phyloP scores from a whole-genome alignment of 2,113 vertebrate genomes.

The Leptosomus discolor region DNA sequence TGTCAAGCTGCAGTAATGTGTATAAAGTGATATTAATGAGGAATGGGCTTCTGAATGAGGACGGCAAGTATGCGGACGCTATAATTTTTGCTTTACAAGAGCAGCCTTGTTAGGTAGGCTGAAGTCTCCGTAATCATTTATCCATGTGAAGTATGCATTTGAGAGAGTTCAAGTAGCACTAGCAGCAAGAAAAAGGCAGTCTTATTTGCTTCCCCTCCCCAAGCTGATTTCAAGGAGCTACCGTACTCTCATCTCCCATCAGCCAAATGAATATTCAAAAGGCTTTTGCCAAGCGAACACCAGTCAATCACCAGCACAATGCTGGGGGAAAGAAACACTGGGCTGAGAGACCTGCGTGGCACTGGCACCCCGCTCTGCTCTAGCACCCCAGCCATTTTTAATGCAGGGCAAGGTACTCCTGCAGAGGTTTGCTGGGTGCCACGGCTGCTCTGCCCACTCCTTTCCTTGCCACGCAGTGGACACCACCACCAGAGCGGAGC shows the following conservation, averaged over 20 bases:
- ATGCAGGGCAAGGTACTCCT: accelerated
- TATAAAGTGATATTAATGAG: constrained; percentile 50
- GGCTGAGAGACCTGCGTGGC: background rate
- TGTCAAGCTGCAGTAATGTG: constrained; percentile 55
- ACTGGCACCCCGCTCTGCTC: background rate
- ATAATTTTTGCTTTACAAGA: constrained; percentile 11
- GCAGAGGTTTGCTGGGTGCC: background rate
- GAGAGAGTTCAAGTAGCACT: constrained; percentile 27
- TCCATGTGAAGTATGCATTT: background rate
- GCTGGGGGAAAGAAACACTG: background rate
- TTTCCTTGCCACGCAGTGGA: background rate
- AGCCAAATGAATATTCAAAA: constrained; percentile 50
- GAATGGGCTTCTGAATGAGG: constrained; percentile 49
- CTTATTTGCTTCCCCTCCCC: background rate
- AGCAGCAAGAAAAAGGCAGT: constrained; percentile 8
- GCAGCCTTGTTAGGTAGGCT: background rate
- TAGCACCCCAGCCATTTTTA: background rate
- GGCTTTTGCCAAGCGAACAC: background rate
- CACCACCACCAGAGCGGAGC: background rate
- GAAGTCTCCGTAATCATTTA: background rate
- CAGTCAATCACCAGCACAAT: constrained; percentile 25
- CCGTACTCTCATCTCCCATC: background rate
- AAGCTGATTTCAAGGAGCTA: constrained; percentile 39
- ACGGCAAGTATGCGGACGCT: background rate
- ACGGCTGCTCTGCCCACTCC: background rate